phyloP scores from a whole-genome alignment of 1,140 invertebrate genomes.

The Aleiodes sp. region DNA sequence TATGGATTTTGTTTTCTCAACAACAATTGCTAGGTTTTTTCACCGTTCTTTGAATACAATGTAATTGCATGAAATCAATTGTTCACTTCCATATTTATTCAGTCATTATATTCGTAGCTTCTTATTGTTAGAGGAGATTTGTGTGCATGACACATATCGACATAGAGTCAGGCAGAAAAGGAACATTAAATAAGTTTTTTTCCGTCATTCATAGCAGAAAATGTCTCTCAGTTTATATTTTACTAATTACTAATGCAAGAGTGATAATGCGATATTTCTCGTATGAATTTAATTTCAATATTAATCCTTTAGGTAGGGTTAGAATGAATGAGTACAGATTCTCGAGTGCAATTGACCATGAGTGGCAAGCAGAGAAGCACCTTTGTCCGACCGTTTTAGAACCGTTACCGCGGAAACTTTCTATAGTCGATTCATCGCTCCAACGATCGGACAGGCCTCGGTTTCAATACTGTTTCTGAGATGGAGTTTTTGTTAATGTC shows the following conservation, averaged over 20 bases:
- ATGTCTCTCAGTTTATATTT: too few species aligned
- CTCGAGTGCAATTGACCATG: conserved; percentile 4
- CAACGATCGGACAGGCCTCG: conserved; percentile 3
- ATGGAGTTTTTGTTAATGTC: neutral
- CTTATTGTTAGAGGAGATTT: too few species aligned
- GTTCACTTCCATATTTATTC: too few species aligned
- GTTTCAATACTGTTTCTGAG: neutral
- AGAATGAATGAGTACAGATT: neutral
- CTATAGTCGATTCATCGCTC: conserved; percentile 28
- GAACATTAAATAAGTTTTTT: too few species aligned
- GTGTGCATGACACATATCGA: too few species aligned
- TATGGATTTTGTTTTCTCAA: neutral
- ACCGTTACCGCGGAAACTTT: conserved; percentile 34
- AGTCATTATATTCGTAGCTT: too few species aligned
- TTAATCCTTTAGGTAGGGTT: neutral
- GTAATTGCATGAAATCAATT: too few species aligned
- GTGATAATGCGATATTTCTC: too few species aligned
- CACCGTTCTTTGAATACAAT: neutral
- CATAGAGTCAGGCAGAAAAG: too few species aligned
- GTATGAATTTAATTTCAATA: too few species aligned
- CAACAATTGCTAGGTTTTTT: neutral
- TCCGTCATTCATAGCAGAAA: too few species aligned
- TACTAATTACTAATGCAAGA: too few species aligned
- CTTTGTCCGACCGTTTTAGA: conserved; percentile 29
- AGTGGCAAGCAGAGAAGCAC: neutral